A percentile compares a stretch with the other conserved stretches of the same genome.
phyloP scores from a whole-genome alignment of 2,797 vertebrate species.

The Aselliscus stoliczkanus region DNA sequence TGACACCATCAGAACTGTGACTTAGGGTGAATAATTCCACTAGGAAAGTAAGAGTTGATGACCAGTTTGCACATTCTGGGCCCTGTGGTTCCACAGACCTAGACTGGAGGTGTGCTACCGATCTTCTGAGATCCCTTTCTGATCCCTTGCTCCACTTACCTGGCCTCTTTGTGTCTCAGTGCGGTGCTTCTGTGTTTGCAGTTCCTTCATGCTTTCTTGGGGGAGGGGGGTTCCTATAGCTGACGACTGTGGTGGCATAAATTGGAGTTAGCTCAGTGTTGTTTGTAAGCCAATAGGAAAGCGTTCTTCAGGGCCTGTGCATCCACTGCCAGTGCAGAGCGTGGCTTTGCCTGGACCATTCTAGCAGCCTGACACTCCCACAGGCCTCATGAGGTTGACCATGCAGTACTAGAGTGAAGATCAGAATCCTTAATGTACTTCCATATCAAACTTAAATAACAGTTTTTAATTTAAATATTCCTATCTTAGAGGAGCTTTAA shows the following conservation, averaged over 20 bases:
- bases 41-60: not conserved
- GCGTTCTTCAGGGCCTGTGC: not conserved
- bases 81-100: not conserved
- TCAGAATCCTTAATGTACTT: not conserved
- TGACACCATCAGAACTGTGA: not conserved
- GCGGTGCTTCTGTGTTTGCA: not conserved
- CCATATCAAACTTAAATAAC: not conserved
- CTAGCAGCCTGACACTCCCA: not conserved
- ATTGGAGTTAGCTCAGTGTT: not conserved
- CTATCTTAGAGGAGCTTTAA: not conserved
- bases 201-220: not conserved
- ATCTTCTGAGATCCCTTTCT: rapidly evolving
- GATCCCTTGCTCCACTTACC: not conserved
- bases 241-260: not conserved
- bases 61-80: no score
- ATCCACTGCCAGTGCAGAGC: not conserved
- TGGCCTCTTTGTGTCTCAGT: not conserved
- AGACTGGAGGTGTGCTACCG: not conserved
- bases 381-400: not conserved
- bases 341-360: not conserved
- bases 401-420: not conserved
- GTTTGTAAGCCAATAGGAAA: not conserved
- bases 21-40: not conserved
- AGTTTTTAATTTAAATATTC: not conserved
- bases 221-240: not conserved